Evolutionary conservation across 1,140 invertebrate species (phyloP), one percentile per base, ranked within the genome.

Genomic region (Hycleus cichorii): DNA sequence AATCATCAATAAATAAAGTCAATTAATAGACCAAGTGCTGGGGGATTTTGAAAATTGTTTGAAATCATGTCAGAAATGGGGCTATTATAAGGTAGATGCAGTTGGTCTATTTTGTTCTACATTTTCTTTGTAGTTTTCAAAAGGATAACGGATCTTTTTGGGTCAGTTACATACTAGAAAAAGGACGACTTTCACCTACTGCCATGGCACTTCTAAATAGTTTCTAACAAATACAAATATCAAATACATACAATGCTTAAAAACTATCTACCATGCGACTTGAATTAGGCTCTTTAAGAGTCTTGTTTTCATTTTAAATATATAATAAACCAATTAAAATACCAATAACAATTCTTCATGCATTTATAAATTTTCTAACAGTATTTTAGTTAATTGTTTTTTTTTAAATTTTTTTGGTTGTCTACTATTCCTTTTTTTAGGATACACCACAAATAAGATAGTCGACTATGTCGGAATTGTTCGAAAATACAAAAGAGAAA

Each of bases 81-180:
- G 32, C 32, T 18, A 18, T 18, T 18, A 7, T 7, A 32, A 32
- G 4, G 32, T 32, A 7, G 4, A 32, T 18, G 32, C 32, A 32
- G 7, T 32, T 32, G 32, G 32, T 32, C 32, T 32, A 32, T 32
- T 32, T 5, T 32, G 32, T 32, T 32, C 32, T 32, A 32, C 32
- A 5, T 32, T 32, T 32, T 4, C 32, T 32, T 5, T 32, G 32
- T 32, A 5, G 32, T 32, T 32, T 32, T 7, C 4, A 32, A 32
- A 32, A 32, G 32, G 32, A 32, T 32, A 32, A 32, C 32, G 32
- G 58, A 54, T 72, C 72, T 72, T 72, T 74, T 74, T 74, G 72
- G 71, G 72, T 71, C 66, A 65, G 71, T 72, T 72, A 74, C 68
- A 70, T 64, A 66, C 59, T 67, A 66, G 61, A 67, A 18, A 18